These are phyloP conservation scores for Carassius auratus DNA, from an alignment of 2,113 vertebrate species.

Conservation along the genomic window DNA sequence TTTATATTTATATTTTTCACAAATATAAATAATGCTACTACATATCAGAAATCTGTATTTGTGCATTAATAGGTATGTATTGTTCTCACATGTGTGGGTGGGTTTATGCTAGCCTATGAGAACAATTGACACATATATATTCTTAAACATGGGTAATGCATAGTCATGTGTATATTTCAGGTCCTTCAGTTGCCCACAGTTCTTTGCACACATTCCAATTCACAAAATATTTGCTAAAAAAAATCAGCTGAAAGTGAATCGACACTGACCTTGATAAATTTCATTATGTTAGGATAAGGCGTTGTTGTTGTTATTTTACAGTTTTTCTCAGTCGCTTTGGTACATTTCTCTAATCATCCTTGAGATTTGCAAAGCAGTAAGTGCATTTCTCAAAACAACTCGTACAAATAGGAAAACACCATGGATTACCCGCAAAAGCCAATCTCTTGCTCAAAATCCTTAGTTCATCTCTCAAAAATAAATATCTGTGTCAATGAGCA, in stretches of 20 bases:
- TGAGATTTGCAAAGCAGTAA: no score
- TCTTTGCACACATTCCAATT: not conserved
- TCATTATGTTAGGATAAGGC: not conserved
- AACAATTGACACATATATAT: not conserved
- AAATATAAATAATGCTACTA: not conserved
- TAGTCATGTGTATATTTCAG: not conserved
- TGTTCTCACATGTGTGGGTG: not conserved
- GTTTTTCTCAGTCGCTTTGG: no score
- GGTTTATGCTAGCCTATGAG: not conserved
- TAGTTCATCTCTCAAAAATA: no score
- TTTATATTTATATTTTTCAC: no score
- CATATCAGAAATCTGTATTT: not conserved
- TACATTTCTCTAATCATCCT: no score
- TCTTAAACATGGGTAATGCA: not conserved
- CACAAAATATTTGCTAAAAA: no score
- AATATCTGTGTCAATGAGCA: no score
- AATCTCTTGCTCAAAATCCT: no score
- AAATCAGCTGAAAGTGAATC: not conserved
- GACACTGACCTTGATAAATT: not conserved
- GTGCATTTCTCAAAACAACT: no score
- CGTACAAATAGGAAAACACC: no score
- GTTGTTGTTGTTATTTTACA: no score
- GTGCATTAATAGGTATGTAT: not conserved
- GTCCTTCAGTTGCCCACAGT: not conserved
- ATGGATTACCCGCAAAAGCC: no score